phyloP scores from a whole-genome alignment of 2,888 invertebrate species.

The Drepana falcataria region DNA sequence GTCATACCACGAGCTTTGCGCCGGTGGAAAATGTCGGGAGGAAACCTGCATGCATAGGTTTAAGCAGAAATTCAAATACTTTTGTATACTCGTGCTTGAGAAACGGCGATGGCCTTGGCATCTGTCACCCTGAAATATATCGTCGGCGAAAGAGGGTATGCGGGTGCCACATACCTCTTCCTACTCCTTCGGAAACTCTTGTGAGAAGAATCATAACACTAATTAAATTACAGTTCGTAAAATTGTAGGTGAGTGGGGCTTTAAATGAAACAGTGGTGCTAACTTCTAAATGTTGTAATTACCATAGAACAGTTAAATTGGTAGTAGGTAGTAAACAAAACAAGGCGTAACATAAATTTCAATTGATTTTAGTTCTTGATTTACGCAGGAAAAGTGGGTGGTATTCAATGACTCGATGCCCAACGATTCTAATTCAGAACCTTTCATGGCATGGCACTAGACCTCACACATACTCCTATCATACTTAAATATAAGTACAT shows the following conservation, averaged over 20 bases:
- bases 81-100: no score
- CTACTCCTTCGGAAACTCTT: no score
- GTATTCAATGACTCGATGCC: constrained; percentile 76
- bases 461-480: constrained; percentile 76
- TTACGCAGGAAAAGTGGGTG: constrained; percentile 76
- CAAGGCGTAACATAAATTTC: constrained; percentile 62
- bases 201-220: no score
- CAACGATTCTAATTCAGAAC: constrained; percentile 75
- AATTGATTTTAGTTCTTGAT: constrained; percentile 59
- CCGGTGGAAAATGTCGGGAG: no score
- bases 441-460: constrained; percentile 79
- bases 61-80: no score
- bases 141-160: no score
- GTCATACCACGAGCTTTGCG: no score
- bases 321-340: constrained; percentile 54
- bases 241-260: not conserved
- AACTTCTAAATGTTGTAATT: constrained; percentile 68
- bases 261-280: constrained; percentile 21
- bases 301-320: constrained; percentile 71
- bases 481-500: constrained; percentile 63
- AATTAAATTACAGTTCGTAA: no score
- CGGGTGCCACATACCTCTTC: no score
- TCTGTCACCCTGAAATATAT: no score
- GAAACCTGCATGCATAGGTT: no score
- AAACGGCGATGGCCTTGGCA: no score